Evolutionary conservation across 1,140 invertebrate species (phyloP).

Genomic region (Conopomorpha cramerella): DNA sequence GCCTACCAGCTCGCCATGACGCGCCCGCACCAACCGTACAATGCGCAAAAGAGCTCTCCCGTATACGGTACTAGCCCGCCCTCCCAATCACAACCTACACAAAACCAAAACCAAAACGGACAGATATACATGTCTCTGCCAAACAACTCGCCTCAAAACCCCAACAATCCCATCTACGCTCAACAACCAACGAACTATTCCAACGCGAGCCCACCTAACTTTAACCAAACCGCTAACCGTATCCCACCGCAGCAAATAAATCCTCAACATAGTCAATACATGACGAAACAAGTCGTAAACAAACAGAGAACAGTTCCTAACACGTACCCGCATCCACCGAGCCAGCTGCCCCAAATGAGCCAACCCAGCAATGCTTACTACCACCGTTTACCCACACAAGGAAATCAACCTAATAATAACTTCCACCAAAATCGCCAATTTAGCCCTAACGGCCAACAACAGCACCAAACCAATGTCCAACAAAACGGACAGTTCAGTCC

Average conservation of each 20-base stretch:
- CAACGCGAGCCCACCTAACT: slow-evolving; percentile 39
- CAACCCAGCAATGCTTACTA: slow-evolving; percentile 38
- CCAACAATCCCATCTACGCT: slow-evolving; percentile 32
- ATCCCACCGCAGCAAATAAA: slow-evolving; percentile 35
- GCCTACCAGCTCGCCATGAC: slow-evolving; percentile 38
- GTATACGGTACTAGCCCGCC: slow-evolving; percentile 26
- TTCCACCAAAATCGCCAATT: slow-evolving; percentile 27
- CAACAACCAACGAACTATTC: slow-evolving; percentile 29
- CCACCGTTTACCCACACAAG: slow-evolving; percentile 25
- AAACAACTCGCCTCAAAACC: slow-evolving; percentile 20
- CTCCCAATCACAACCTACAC: slow-evolving; percentile 17
- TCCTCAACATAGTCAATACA: slow-evolving; percentile 28
- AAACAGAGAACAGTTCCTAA: slow-evolving; percentile 31
- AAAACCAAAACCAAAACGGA: slow-evolving; percentile 18
- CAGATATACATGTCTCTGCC: slow-evolving; percentile 43
- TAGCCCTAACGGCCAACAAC: slow-evolving; percentile 19
- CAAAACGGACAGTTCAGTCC: too few species aligned
- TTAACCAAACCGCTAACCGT: slow-evolving; percentile 41
- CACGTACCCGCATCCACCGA: slow-evolving; percentile 37
- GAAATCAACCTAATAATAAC: slow-evolving; percentile 14
- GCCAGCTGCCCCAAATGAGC: slow-evolving; percentile 25
- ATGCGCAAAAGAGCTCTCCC: slow-evolving; percentile 28
- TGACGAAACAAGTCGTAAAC: slow-evolving; percentile 25
- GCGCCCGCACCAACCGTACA: slow-evolving; percentile 33
- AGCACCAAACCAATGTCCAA: slow-evolving; percentile 3